Base-by-base conservation (phyloP, 2,888 invertebrate species). In the Drosophila mimica region DNA sequence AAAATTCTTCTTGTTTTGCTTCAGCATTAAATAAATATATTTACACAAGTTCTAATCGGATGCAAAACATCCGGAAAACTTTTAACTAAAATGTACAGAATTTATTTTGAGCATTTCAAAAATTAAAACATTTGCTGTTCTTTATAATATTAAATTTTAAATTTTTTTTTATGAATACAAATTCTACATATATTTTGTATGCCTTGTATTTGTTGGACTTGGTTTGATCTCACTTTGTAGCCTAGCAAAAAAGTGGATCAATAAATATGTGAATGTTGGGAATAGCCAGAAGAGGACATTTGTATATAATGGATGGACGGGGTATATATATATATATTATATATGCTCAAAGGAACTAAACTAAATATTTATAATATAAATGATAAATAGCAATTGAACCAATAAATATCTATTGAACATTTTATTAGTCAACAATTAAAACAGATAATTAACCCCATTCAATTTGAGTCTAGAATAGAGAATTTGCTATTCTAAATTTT, bases 51-150 rank as follows among this genome's bases (percentile, higher is more conserved):
- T 9, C 4, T 31, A 43, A 40, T 57, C n/a, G 7, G 25, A 46
- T 31, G 40, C 30, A 20, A 57, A 30, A 15, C 40, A 15, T 15
- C 2, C 15, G 4, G 31, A 15, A 20, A 31, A 17, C 17, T 43
- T 31, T 46, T 58, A 33, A 58, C 33, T 46, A 46, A 46, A 31
- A 31, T 33, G 20, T 2, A 4, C 17, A 7, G n/a, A 25, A 46
- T 13, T n/a, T 46, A 2, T 15, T 33, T 17, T 13, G 25, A 17
- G 11, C 4, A 31, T 33, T 58, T 17, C 11, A 0, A 25, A 20
- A 40, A 40, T 30, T 30, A 63, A 46, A 48, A 46, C 30, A 63
- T 63, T 63, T 48, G 25, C 17, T 25, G 13, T 38, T 28, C 49
- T 3, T n/a, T n/a, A 15, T 9, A n/a, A 28, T 9, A 59, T 36